Base-by-base conservation (phyloP, 2,888 invertebrate species). In the Cotesia congregata region DNA sequence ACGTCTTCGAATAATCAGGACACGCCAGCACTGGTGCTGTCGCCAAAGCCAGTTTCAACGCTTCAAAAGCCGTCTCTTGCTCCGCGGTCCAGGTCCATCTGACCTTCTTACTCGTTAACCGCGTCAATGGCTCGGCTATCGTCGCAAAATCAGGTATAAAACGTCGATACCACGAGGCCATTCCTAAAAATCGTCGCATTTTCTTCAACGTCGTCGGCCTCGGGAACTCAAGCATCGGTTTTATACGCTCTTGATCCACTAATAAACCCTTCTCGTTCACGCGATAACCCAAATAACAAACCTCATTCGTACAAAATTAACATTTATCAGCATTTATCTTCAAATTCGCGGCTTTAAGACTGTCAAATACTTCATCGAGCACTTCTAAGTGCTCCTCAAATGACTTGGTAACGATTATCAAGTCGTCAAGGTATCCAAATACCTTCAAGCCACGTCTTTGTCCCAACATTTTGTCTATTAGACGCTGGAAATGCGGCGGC, bases 101-200 rank as follows among this genome's bases (percentile, higher is more conserved):
- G 6, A 40, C 20, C 50, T 38, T 70, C 38, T 80, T 81, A 59
- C 80, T 79, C 1, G 82, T 60, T 3, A 85, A 71, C 0, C 76
- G 20, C 7, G 79, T 83, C 2, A 85, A 72, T 0, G 83, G 83
- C 7, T 77, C 81, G 0, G 78, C 75, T 1, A 80, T 41, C 0
- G 80, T 78, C 0, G 83, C 78, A 40, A 82, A 83, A 62, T 85
- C 75, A 0, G 77, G 78, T 1, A 86, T 79, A 67, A 84, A 85
- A 30, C 30, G 30, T 30, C 41, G 41, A 5, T 41, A 41, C 5
- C 41, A 2, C 41, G 7, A 6, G 3, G 67, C 6, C 30, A 20
- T 17, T 7, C 38, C 30, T 5, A 70, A 7, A 2, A 60, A 39
- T 75, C 39, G 15, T 75, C 75, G 0, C 38, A 68, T 7, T 75